These are phyloP conservation scores for Megalonaias nervosa DNA, from an alignment of 1,140 invertebrate genomes.

Conservation along the genomic window DNA sequence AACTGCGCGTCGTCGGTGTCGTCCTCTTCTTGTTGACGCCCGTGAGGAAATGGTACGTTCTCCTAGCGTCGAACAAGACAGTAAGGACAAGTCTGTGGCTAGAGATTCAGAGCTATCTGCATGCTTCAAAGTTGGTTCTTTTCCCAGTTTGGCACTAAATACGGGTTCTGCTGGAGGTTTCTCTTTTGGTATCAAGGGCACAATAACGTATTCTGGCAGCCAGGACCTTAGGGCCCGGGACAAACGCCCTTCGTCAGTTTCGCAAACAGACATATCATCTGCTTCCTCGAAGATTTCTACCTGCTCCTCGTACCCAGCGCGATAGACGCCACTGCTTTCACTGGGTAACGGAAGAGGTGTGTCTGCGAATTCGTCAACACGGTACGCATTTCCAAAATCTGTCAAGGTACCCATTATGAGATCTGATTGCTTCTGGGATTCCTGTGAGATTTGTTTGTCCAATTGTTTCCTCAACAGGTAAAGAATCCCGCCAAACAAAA, in stretches of 20 bases:
- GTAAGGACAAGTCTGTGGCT: slow-evolving; percentile 48
- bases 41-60: slow-evolving; percentile 4
- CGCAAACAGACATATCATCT: not conserved
- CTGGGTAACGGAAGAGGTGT: slow-evolving; percentile 13
- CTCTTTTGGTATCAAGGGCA: slow-evolving; percentile 39
- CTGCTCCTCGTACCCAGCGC: slow-evolving; percentile 6
- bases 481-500: too few relatives aligned
- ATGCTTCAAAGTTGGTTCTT: slow-evolving; percentile 26
- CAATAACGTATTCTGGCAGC: slow-evolving; percentile 48
- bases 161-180: slow-evolving; percentile 43
- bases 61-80: slow-evolving; percentile 45
- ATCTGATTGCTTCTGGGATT: too few relatives aligned
- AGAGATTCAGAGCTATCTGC: slow-evolving; percentile 49
- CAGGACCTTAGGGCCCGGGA: slow-evolving; percentile 49
- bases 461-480: too few relatives aligned
- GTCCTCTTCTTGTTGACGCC: slow-evolving; percentile 14
- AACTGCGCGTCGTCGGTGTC: slow-evolving; percentile 11
- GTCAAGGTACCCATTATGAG: too few relatives aligned
- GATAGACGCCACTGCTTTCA: slow-evolving; percentile 10
- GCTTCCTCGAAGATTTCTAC: slow-evolving; percentile 7
- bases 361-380: slow-evolving; percentile 3
- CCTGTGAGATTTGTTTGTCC: too few relatives aligned
- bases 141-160: slow-evolving; percentile 51
- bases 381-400: too few relatives aligned
- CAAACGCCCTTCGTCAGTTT: slow-evolving; percentile 47